Conservation (phyloP, 2,888 invertebrate species). For the Drosophila aldrichi region DNA sequence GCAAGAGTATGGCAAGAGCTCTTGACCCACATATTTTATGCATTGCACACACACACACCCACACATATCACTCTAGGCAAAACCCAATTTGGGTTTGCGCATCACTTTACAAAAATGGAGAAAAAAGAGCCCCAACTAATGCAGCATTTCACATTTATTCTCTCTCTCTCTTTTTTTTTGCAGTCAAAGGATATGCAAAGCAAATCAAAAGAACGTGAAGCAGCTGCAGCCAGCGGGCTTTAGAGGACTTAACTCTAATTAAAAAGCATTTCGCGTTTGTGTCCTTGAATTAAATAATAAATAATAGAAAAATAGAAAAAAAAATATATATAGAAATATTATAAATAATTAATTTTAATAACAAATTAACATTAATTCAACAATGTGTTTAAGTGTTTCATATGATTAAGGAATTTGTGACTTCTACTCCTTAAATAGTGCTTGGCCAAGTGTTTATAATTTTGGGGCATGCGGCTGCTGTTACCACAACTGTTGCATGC, state of each 20-base stretch:
- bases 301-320: not conserved
- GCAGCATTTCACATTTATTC: constrained; percentile 44
- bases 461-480: constrained; percentile 76
- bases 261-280: constrained; percentile 35
- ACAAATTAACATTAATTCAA: constrained; percentile 1
- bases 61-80: constrained; percentile 39
- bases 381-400: not conserved
- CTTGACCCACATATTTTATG: constrained; percentile 12
- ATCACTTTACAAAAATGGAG: constrained; percentile 28
- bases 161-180: constrained; percentile 18
- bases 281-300: constrained; percentile 5
- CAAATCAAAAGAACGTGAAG: constrained; percentile 21
- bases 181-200: constrained; percentile 53
- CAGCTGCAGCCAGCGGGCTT: constrained; percentile 7
- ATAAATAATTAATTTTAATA: not conserved
- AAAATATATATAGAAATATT: not conserved
- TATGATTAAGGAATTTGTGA: constrained; percentile 3
- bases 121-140: constrained; percentile 24
- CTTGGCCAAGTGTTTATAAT: constrained; percentile 31
- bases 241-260: constrained; percentile 40
- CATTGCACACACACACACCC: constrained; percentile 20
- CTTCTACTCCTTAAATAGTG: constrained; percentile 8
- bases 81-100: constrained; percentile 48
- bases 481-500: constrained; percentile 75
- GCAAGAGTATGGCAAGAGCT: not conserved